These are phyloP conservation scores for Thecophora atra DNA, from an alignment of 2,888 invertebrate species.

Conservation along the genomic window DNA sequence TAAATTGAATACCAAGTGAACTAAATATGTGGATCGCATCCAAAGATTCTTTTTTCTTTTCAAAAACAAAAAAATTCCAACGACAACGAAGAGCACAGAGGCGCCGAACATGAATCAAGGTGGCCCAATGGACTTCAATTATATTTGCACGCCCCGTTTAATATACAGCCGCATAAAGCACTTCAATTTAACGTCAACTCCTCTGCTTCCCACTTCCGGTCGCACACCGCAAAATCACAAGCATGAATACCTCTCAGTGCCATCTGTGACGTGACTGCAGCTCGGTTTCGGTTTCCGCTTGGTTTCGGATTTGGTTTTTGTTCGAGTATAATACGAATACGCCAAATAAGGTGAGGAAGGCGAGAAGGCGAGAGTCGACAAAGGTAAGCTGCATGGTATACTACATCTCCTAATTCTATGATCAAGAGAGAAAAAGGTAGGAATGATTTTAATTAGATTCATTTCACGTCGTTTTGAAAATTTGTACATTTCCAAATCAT, in stretches of 20 bases:
- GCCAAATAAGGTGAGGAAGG: neutral
- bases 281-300: conserved; percentile 13
- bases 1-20: too few relatives aligned
- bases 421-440: neutral
- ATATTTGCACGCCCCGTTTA: conserved; percentile 34
- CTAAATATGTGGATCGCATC: too few relatives aligned
- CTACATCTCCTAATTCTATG: too few relatives aligned
- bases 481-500: conserved; percentile 36
- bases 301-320: neutral
- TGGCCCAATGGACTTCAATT: conserved; percentile 28
- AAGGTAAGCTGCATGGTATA: too few relatives aligned
- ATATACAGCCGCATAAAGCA: neutral
- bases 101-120: too few relatives aligned
- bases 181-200: conserved; percentile 1
- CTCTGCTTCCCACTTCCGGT: neutral
- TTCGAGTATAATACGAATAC: neutral
- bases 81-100: too few relatives aligned
- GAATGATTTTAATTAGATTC: conserved; percentile 34
- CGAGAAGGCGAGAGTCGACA: neutral
- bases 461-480: conserved; percentile 13
- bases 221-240: conserved; percentile 28
- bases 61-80: too few relatives aligned
- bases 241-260: conserved; percentile 28
- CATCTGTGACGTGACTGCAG: conserved; percentile 18
- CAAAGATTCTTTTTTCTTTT: too few relatives aligned